Conservation (phyloP, 2,888 invertebrate genomes). For the Dryobotodes eremita region DNA sequence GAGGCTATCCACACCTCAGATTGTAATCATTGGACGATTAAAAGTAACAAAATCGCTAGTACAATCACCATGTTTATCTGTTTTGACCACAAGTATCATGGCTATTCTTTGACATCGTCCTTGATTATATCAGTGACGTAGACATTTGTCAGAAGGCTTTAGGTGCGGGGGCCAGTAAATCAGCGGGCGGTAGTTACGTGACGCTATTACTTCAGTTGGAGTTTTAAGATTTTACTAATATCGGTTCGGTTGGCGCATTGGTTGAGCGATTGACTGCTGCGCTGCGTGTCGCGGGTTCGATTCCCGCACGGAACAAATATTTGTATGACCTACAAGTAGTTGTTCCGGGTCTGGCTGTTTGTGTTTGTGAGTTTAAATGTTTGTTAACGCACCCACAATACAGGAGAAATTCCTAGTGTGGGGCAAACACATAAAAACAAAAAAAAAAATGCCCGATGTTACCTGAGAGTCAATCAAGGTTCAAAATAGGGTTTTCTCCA, state of each 20-base stretch:
- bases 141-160: slow-evolving; percentile 66
- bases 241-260: too few relatives aligned
- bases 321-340: too few relatives aligned
- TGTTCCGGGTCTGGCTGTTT: too few relatives aligned
- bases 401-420: too few relatives aligned
- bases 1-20: slow-evolving; percentile 61
- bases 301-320: too few relatives aligned
- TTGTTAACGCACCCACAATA: too few relatives aligned
- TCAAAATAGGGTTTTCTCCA: too few relatives aligned
- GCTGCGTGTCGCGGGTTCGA: too few relatives aligned
- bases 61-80: slow-evolving; percentile 76
- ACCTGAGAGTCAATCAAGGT: not conserved
- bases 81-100: slow-evolving; percentile 80
- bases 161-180: slow-evolving; percentile 50
- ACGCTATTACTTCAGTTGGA: not conserved
- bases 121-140: slow-evolving; percentile 76
- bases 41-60: slow-evolving; percentile 69
- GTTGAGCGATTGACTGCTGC: too few relatives aligned
- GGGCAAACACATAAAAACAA: too few relatives aligned
- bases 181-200: not conserved
- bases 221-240: not conserved
- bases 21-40: slow-evolving; percentile 68
- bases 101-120: slow-evolving; percentile 64
- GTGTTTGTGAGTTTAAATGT: too few relatives aligned
- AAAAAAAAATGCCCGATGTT: not conserved